These are phyloP conservation scores for Channallabes apus DNA, from an alignment of 2,797 vertebrate species.

Conservation along the genomic window DNA sequence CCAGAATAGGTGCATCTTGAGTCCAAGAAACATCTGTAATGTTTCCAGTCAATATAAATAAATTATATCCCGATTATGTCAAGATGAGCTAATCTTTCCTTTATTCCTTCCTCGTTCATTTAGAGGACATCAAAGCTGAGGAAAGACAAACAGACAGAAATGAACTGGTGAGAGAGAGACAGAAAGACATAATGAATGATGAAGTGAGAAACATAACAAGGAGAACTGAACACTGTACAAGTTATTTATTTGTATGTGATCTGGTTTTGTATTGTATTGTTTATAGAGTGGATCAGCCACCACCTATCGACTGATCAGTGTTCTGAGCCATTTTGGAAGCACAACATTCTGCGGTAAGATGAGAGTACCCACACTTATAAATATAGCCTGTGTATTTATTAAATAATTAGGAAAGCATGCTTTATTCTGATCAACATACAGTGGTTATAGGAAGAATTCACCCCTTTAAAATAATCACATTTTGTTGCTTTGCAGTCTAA, in stretches of 20 bases:
- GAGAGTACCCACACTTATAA: neutral
- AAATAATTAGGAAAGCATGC: neutral
- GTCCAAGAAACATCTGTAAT: neutral
- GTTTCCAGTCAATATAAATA: neutral
- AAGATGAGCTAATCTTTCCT: neutral
- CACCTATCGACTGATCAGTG: conserved; percentile 13
- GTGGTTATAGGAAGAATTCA: neutral
- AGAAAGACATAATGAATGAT: neutral
- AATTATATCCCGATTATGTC: neutral
- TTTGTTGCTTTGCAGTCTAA: too few species aligned
- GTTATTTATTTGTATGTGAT: neutral
- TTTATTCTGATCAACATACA: neutral
- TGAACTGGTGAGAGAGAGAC: neutral
- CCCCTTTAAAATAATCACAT: too few species aligned
- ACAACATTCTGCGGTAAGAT: neutral
- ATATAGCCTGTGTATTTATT: neutral
- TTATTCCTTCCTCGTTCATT: neutral
- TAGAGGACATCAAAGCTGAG: conserved; percentile 6
- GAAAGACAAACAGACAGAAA: neutral
- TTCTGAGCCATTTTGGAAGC: neutral
- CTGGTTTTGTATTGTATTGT: neutral
- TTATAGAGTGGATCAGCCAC: neutral
- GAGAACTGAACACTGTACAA: neutral
- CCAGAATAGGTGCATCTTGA: neutral
- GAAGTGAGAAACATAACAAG: neutral